Percentiles rank a stretch among this genome's conserved stretches.
These are phyloP conservation scores for Verasper variegatus DNA, from an alignment of 2,113 vertebrate species.

Conservation along the genomic window DNA sequence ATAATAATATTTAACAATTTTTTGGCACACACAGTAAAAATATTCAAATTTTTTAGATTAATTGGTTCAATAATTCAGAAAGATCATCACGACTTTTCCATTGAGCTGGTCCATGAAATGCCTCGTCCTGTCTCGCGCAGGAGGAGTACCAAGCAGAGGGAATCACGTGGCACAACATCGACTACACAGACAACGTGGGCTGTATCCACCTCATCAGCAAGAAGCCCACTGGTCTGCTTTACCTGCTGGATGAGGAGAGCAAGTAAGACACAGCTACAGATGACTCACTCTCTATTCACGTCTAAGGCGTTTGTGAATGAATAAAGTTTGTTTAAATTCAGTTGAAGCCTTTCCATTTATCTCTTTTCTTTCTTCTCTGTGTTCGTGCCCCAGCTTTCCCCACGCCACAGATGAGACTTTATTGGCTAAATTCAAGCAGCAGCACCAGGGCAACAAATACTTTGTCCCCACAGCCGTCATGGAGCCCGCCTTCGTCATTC, in stretches of 20 bases:
- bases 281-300: neutral
- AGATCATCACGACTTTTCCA: no score
- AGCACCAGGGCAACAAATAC: constrained; percentile 94
- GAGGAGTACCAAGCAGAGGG: constrained; percentile 98
- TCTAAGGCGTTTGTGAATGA: neutral
- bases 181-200: constrained; percentile 97
- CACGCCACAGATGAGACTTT: constrained; percentile 95
- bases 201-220: constrained; percentile 98
- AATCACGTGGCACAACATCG: constrained; percentile 97
- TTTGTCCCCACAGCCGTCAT: constrained; percentile 94
- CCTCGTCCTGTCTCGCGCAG: constrained; percentile 68
- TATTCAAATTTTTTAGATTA: no score
- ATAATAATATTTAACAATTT: constrained; percentile 4
- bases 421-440: constrained; percentile 97
- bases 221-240: constrained; percentile 96
- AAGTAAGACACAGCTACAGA: constrained; percentile 85
- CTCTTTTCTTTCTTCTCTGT: neutral
- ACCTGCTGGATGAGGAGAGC: constrained; percentile 98
- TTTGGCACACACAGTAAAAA: neutral
- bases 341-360: constrained; percentile 1
- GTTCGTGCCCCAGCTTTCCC: constrained; percentile 86
- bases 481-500: constrained; percentile 97
- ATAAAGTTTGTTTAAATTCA: neutral
- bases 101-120: neutral
- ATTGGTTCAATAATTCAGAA: no score